A percentile compares a stretch with the other conserved stretches of the same genome.
Conservation (phyloP, 2,888 invertebrate genomes). For the Synergus laeviventris region DNA sequence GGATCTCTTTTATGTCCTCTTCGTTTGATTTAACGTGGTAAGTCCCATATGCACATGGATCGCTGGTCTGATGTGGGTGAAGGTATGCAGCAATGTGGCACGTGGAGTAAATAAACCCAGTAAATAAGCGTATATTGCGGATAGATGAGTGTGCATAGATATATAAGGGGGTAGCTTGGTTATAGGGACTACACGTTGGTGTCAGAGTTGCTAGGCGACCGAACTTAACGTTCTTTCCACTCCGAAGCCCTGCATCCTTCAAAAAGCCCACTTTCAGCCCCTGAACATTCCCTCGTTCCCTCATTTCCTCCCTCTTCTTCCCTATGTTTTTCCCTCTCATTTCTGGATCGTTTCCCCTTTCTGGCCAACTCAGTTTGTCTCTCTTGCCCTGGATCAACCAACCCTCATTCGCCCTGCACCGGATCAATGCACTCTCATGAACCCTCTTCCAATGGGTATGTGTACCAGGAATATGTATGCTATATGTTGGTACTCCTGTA, state of each 20-base stretch:
- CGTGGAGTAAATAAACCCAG: slow-evolving; percentile 22
- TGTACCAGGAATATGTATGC: not conserved
- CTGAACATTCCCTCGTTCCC: slow-evolving; percentile 39
- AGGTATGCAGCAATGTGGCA: slow-evolving; percentile 1
- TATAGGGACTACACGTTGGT: slow-evolving; percentile 27
- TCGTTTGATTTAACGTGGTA: slow-evolving; percentile 12
- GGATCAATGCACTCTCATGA: slow-evolving; percentile 51
- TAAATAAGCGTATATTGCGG: slow-evolving; percentile 38
- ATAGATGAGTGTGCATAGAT: slow-evolving; percentile 36
- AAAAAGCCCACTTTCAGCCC: slow-evolving; percentile 47
- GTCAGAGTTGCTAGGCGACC: slow-evolving; percentile 55
- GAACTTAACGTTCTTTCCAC: slow-evolving; percentile 45
- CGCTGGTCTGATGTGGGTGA: not conserved
- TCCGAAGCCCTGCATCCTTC: slow-evolving; percentile 47
- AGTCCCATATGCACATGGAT: slow-evolving; percentile 5
- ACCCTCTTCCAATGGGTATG: slow-evolving; percentile 43
- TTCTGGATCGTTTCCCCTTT: slow-evolving; percentile 41
- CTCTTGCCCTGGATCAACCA: slow-evolving; percentile 42
- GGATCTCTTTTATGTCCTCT: slow-evolving; percentile 4
- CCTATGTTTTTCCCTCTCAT: slow-evolving; percentile 37
- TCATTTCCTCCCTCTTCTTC: slow-evolving; percentile 42
- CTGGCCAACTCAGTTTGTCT: not conserved
- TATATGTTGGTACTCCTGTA: slow-evolving; percentile 23
- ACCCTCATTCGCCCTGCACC: slow-evolving; percentile 45
- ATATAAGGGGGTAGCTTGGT: not conserved